Conservation (phyloP, 2,888 invertebrate genomes). For the Gibbula magus region DNA sequence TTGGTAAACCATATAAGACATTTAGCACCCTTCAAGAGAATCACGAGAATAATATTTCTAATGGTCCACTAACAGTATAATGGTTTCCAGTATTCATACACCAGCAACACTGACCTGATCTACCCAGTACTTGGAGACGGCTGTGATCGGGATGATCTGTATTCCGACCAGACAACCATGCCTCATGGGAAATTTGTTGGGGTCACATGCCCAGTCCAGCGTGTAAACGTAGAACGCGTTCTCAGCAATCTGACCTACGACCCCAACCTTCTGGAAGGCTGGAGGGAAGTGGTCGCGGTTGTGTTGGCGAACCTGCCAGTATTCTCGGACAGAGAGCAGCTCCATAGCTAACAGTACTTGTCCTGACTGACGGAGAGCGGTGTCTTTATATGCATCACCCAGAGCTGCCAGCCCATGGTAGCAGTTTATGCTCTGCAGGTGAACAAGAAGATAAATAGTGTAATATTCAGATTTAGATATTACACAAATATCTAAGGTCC, state of each 20-base stretch:
- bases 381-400: conserved; percentile 54
- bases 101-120: conserved; percentile 52
- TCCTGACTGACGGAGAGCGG: conserved; percentile 48
- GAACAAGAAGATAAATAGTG: neutral
- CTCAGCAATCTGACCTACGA: conserved; percentile 60
- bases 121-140: conserved; percentile 60
- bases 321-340: conserved; percentile 60
- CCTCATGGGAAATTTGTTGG: conserved; percentile 61
- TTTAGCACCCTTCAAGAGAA: too few species aligned
- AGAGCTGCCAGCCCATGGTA: conserved; percentile 63
- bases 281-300: conserved; percentile 59
- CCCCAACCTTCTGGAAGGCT: conserved; percentile 55
- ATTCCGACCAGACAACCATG: conserved; percentile 66
- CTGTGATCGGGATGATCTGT: conserved; percentile 63
- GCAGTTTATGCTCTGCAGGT: conserved; percentile 55
- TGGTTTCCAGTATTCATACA: neutral
- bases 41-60: too few species aligned
- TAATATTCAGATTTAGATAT: too few species aligned
- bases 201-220: conserved; percentile 64
- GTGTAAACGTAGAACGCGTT: conserved; percentile 62
- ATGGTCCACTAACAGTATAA: too few species aligned
- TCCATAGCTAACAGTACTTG: conserved; percentile 61
- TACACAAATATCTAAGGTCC: too few species aligned
- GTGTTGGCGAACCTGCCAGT: conserved; percentile 60
- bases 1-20: too few species aligned